Evolutionary conservation across 2,797 vertebrate genomes (phyloP).

Genomic region (Periophthalmus magnuspinnatus): DNA sequence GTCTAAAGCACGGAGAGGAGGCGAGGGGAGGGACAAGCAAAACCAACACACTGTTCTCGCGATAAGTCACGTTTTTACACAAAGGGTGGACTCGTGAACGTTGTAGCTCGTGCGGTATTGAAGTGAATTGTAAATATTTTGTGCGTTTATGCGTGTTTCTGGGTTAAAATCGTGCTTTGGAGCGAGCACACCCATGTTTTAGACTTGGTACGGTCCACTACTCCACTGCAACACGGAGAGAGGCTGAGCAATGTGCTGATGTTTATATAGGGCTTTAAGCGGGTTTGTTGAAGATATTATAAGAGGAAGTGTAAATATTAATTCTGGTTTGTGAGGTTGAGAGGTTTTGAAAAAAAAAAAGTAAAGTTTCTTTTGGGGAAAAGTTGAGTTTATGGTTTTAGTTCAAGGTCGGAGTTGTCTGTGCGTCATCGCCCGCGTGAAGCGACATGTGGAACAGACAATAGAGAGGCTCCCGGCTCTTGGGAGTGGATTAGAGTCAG

Average conservation of each 20-base stretch:
- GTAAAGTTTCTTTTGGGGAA: background rate
- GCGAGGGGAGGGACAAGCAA: background rate
- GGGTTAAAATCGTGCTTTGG: fast-evolving
- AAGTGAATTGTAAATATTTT: fast-evolving
- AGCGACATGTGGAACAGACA: background rate
- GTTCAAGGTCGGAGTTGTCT: conserved; percentile 10
- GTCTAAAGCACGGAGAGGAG: fast-evolving
- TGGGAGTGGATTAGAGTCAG: too few relatives aligned
- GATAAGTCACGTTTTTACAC: background rate
- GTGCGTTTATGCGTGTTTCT: fast-evolving
- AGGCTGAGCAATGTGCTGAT: conserved; percentile 58
- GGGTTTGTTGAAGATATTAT: background rate
- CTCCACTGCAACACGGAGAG: background rate
- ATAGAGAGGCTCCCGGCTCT: background rate
- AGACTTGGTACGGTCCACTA: conserved; percentile 62
- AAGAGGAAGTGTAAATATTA: background rate
- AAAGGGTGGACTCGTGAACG: background rate
- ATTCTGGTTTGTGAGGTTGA: background rate
- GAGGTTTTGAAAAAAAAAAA: background rate
- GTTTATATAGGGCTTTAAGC: conserved; percentile 50
- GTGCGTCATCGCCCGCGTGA: conserved; percentile 8
- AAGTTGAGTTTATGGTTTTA: background rate
- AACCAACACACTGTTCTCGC: too few relatives aligned
- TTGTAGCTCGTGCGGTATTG: background rate
- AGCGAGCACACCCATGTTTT: fast-evolving